phyloP scores from a whole-genome alignment of 2,888 invertebrate species.

The Chironomus riparius region DNA sequence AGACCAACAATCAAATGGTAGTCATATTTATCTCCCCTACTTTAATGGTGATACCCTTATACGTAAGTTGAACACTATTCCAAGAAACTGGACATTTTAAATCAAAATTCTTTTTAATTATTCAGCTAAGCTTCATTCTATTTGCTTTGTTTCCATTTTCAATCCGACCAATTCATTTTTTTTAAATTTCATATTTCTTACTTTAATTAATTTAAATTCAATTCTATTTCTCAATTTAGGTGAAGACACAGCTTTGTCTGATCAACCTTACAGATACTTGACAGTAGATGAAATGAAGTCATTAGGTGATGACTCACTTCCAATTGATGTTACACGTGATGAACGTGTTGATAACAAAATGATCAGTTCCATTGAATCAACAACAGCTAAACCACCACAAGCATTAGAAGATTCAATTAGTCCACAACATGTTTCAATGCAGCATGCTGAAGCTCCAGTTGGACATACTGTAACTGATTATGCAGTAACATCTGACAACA shows the following conservation, averaged over 20 bases:
- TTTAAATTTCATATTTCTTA: too few species aligned
- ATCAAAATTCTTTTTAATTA: too few species aligned
- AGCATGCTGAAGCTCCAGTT: conserved; percentile 31
- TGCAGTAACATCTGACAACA: conserved; percentile 48
- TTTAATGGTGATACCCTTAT: too few species aligned
- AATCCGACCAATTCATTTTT: too few species aligned
- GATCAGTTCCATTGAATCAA: conserved; percentile 43
- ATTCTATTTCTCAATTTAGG: conserved; percentile 56
- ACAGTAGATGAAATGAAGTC: conserved; percentile 95
- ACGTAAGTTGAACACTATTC: too few species aligned
- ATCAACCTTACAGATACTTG: conserved; percentile 83
- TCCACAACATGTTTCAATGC: conserved; percentile 50
- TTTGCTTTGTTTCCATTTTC: neutral
- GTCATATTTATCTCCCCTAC: too few species aligned
- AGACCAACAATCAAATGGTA: too few species aligned
- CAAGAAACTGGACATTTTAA: too few species aligned
- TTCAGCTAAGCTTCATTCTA: too few species aligned
- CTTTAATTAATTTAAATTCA: too few species aligned
- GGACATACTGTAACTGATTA: conserved; percentile 44
- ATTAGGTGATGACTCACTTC: conserved; percentile 83
- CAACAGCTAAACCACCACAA: conserved; percentile 44
- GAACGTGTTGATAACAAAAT: conserved; percentile 65
- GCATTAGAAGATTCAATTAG: conserved; percentile 54
- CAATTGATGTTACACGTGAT: conserved; percentile 87
- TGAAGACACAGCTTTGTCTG: conserved; percentile 84